Percentiles rank a stretch among this genome's conserved stretches.
Conservation (phyloP, 2,797 vertebrate genomes). For the Rallus crepitans region DNA sequence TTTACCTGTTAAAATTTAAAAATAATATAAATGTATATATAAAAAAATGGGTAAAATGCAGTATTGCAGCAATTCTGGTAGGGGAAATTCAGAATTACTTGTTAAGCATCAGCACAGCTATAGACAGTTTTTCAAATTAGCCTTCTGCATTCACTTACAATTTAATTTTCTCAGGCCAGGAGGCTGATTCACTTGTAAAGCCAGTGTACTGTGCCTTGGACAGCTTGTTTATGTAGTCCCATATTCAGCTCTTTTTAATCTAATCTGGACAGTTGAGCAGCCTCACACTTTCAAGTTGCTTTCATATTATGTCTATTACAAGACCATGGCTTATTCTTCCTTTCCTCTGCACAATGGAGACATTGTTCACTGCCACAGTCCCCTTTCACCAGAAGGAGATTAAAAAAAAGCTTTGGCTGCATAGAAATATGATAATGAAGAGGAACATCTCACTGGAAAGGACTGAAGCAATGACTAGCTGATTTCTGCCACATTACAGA, state of each 20-base stretch:
- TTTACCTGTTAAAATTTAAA: neutral
- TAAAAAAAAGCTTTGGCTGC: neutral
- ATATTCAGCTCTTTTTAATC: neutral
- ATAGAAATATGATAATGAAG: neutral
- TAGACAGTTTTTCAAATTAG: neutral
- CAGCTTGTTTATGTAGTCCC: neutral
- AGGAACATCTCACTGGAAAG: neutral
- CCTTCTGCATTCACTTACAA: neutral
- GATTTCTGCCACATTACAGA: neutral
- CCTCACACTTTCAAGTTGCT: neutral
- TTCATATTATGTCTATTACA: neutral
- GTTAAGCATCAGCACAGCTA: neutral
- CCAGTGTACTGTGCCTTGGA: neutral
- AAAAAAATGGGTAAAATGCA: neutral
- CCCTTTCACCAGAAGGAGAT: neutral
- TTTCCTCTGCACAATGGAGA: neutral
- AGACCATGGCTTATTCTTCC: neutral
- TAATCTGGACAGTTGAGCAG: neutral
- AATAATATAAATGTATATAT: neutral
- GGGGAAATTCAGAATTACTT: neutral
- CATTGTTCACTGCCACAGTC: neutral
- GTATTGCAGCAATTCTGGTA: neutral
- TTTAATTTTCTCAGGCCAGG: neutral
- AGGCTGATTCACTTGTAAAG: neutral
- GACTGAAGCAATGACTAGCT: neutral